Percentiles rank a stretch among this genome's conserved stretches.
Evolutionary conservation across 2,888 invertebrate genomes (phyloP).

Genomic region (Agriopis aurantiaria): DNA sequence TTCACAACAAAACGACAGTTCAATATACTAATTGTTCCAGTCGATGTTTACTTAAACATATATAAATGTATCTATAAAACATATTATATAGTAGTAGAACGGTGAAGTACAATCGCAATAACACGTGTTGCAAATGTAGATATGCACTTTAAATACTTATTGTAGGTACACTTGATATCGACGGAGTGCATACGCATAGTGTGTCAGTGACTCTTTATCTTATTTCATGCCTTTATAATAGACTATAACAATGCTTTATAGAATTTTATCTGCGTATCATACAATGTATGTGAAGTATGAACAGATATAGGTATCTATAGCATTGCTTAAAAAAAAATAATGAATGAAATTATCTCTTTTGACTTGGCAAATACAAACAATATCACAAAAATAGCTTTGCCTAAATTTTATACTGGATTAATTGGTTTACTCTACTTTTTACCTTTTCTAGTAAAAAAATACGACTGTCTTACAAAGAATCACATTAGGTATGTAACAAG

Average conservation of each 20-base stretch:
- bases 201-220: constrained; percentile 69
- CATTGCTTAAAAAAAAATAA: not conserved
- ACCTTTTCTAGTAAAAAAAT: too few relatives aligned
- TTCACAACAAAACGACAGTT: constrained; percentile 18
- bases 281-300: not conserved
- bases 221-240: constrained; percentile 56
- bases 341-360: too few relatives aligned
- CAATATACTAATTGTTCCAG: constrained; percentile 15
- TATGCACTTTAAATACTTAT: constrained; percentile 40
- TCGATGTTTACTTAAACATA: constrained; percentile 12
- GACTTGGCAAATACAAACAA: too few relatives aligned
- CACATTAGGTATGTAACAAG: too few relatives aligned
- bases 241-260: constrained; percentile 42
- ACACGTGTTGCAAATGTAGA: constrained; percentile 54
- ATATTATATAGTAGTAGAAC: constrained; percentile 25
- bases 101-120: constrained; percentile 33
- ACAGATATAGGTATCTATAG: not conserved
- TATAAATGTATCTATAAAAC: constrained; percentile 15
- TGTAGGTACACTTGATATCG: constrained; percentile 44
- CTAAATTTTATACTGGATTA: too few relatives aligned
- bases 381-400: too few relatives aligned
- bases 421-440: too few relatives aligned
- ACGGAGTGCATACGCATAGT: constrained; percentile 55
- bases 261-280: constrained; percentile 33
- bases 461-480: too few relatives aligned